Base-by-base conservation (phyloP, 2,113 vertebrate species). In the Rhegmatorhina hoffmannsi region DNA sequence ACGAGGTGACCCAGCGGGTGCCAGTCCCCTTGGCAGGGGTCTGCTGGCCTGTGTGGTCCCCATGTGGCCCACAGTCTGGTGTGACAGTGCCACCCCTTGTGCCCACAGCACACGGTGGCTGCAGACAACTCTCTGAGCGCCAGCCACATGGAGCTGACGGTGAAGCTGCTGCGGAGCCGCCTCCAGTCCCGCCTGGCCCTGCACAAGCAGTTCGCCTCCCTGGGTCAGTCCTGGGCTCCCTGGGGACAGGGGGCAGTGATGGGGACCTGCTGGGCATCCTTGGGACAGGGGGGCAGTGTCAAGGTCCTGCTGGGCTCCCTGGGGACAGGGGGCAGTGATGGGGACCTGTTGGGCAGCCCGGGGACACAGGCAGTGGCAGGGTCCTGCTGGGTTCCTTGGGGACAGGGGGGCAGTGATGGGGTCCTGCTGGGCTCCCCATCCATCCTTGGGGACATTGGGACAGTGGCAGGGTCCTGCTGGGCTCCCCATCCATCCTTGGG, bases 61-160 rank as follows among this genome's bases (percentile, higher is more conserved):
- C 8, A 9, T 9, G n/a, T 12, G 24, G 49, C 49, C 49, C 49
- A 13, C 49, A 14, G 50, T 25, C 50, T 52, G 50, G 14, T 28
- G 50, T 52, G 79, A 4, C 13, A 34, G 26, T 85, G 81, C 67
- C 19, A 4, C 8, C 56, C 13, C n/a, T 90, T 18, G 36, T 95
- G 64, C 95, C 89, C 75, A 13, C 97, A 98, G 98, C 97, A 97
- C 82, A 91, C 91, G 0, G 97, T 98, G 73, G n/a, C 97, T 2
- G 96, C 98, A 1, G 98, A 98, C 87, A 99, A 98, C 84, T 98
- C 98, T 0, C 98, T 99, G 87, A 99, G 99, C 3, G 98, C 99
- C 93, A 99, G 99, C 96, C 99, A 99, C 97, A 99, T 99, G 99
- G 99, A 99, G 97, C 98, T 91, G 90, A 99, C 99, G 2, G 98